Base-by-base conservation (phyloP, 1,140 invertebrate genomes). In the Heliconius eleuchia region DNA sequence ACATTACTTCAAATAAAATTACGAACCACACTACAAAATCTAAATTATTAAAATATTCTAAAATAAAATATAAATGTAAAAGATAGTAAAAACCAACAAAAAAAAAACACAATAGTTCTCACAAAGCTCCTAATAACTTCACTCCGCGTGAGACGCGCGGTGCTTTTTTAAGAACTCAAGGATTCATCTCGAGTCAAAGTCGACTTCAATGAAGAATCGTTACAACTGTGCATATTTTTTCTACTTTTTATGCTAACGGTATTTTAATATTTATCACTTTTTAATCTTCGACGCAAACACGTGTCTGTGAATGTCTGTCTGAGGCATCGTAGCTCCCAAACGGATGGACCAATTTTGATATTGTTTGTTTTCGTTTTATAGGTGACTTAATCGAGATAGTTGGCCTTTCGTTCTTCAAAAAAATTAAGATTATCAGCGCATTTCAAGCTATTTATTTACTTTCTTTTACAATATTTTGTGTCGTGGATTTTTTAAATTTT, bases 41-140 rank as follows among this genome's bases (percentile, higher is more conserved):
- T 0, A n/a, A 66, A 23, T 57, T 13, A 13, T 7, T 1, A 27
- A 66, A 4, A 66, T 66, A 57, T n/a, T 66, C 11, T 27, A 66
- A 27, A 27, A 27, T 16, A 66, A 27, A 66, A 27, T 30, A 66
- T 66, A 27, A 66, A 27, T 66, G 27, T 66, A 30, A 66, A 66
- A 66, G 13, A 27, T 66, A 66, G 27, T 46, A 52, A 52, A 52
- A 19, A 19, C 50, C 50, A 52, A 19, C 50, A 46, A 46, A 66
- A 60, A 66, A 60, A 30, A 66, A 27, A 76, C 66, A 76, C 60
- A 46, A 76, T 76, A 50, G 60, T 71, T 76, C 74, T 71, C 74
- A 70, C 74, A 23, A 30, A 71, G 74, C 42, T 60, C 60, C n/a
- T 76, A 76, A 76, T 76, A 76, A 76, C 74, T 76, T 46, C 60